Evolutionary conservation across 2,888 invertebrate species (phyloP).

Genomic region (Platycheirus albimanus): DNA sequence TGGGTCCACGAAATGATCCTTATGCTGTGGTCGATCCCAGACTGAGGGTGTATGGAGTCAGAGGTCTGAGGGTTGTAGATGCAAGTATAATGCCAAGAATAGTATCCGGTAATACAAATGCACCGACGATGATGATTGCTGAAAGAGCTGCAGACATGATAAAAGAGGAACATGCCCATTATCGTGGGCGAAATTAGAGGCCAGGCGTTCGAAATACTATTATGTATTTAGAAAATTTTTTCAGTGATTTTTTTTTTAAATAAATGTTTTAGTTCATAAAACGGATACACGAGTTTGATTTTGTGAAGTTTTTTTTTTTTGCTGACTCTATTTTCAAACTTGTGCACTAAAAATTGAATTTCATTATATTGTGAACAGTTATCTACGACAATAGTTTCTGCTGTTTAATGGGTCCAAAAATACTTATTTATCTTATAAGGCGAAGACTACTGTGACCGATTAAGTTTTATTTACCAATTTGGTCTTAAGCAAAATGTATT

Average conservation of each 20-base stretch:
- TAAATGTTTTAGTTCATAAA: not conserved
- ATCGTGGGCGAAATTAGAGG: conserved; percentile 34
- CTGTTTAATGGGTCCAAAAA: no score
- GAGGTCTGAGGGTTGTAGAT: conserved; percentile 89
- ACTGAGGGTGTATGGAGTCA: conserved; percentile 87
- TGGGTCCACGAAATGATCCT: conserved; percentile 86
- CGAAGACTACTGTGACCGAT: no score
- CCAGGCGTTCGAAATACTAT: not conserved
- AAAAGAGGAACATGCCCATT: conserved; percentile 87
- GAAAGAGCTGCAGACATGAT: conserved; percentile 93
- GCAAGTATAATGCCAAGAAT: conserved; percentile 93
- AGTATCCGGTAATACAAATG: conserved; percentile 91
- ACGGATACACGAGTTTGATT: no score
- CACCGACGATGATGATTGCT: conserved; percentile 92
- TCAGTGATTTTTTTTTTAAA: conserved; percentile 12
- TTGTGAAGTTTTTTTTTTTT: no score
- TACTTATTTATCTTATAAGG: no score
- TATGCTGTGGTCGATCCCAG: conserved; percentile 88
- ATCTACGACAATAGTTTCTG: no score
- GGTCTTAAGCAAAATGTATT: no score
- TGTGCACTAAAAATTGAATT: no score
- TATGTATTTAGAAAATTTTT: not conserved
- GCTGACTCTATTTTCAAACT: no score
- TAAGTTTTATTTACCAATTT: no score
- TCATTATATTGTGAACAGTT: no score